phyloP scores from a whole-genome alignment of 2,113 vertebrate species.

The Cervus canadensis region DNA sequence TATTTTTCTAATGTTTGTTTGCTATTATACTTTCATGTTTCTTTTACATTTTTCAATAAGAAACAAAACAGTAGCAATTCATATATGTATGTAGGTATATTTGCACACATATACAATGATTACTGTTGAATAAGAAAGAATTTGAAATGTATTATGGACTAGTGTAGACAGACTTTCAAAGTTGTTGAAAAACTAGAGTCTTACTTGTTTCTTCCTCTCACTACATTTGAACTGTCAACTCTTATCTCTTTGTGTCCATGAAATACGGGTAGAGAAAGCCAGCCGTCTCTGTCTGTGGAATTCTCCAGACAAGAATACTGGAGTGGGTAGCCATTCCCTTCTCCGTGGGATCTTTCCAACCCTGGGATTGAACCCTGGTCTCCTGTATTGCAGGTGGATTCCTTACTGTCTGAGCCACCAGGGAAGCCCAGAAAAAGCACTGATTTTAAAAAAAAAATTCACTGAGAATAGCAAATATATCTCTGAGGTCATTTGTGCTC shows the following conservation, averaged over 20 bases:
- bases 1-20: background rate
- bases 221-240: background rate
- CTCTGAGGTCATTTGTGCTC: background rate
- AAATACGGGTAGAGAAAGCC: background rate
- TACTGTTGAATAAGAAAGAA: background rate
- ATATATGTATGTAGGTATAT: background rate
- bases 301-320: background rate
- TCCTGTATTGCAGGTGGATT: background rate
- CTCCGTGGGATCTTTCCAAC: background rate
- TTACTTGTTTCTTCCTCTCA: background rate
- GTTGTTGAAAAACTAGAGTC: background rate
- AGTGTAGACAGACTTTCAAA: background rate
- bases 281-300: background rate
- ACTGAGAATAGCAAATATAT: background rate
- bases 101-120: background rate
- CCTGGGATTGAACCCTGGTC: background rate
- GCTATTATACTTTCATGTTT: background rate
- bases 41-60: background rate
- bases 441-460: background rate
- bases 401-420: background rate
- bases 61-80: background rate
- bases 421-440: background rate
- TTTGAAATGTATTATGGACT: background rate
- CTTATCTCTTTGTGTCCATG: background rate
- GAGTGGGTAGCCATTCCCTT: background rate